Base-by-base conservation (phyloP, 1,140 invertebrate genomes). In the Patella vulgata region DNA sequence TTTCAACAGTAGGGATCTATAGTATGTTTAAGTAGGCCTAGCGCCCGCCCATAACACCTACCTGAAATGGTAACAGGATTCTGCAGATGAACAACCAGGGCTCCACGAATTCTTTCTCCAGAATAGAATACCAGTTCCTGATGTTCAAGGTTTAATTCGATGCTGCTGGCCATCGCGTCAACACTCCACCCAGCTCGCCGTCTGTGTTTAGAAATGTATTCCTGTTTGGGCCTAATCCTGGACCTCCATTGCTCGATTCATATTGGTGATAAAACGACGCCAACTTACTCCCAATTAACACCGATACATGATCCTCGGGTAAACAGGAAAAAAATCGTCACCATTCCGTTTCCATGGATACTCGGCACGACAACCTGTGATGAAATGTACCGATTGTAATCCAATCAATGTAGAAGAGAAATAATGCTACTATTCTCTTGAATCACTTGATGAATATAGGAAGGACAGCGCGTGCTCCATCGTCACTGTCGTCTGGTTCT, bases 51-150 rank as follows among this genome's bases (percentile, higher is more conserved):
- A n/a, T n/a, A n/a, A n/a, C n/a, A n/a, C 66, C 64, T 59, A 77
- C 75, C 75, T 66, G 75, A 68, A 19, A 77, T 74, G 25, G 73
- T 72, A 14, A 77, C 63, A 3, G 75, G 72, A 3, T 69, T 58
- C 1, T 63, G 59, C 3, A 74, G 67, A 31, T 74, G 72, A 11
- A 77, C 57, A 0, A 74, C 66, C 14, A 77, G 58, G 9, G 72
- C 68, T 2, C 75, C 75, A 40, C 73, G 66, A 21, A 77, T 74
- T 12, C 70, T 57, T 14, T 77, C 70, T 40, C 75, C 75, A 1
- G 72, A 72, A 52, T 66, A 71, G 59, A 71, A 77, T n/a, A 77
- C 75, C 19, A 69, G 68, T 28, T 74, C 73, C 36, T 65, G 48
- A 21, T 74, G 70, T 50, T 77, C 75, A 47, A 77, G 50, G 50